Evolutionary conservation across 2,888 invertebrate species (phyloP).

Genomic region (Drosophila emarginata): DNA sequence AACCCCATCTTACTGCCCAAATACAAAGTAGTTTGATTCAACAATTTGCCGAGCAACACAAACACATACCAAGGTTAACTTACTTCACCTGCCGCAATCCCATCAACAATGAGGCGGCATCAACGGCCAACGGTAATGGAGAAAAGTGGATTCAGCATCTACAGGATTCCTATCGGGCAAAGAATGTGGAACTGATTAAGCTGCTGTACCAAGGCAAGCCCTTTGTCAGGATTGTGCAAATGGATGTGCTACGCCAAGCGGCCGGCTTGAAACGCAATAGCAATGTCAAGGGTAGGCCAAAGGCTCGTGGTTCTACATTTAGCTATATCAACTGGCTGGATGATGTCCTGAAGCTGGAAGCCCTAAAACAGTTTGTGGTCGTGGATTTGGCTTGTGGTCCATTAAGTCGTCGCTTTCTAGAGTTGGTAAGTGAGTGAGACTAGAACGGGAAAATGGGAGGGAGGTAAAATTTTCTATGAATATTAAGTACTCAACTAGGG

Average conservation of each 20-base stretch:
- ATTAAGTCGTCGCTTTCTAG: constrained; percentile 77
- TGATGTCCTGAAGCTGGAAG: constrained; percentile 70
- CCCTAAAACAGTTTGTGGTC: constrained; percentile 78
- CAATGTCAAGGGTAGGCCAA: constrained; percentile 27
- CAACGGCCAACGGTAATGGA: constrained; percentile 32
- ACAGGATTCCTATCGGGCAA: constrained; percentile 52
- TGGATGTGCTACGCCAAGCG: constrained; percentile 58
- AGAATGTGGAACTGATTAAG: constrained; percentile 66
- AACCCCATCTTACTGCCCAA: constrained; percentile 42
- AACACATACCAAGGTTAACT: constrained; percentile 79
- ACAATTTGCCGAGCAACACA: constrained; percentile 73
- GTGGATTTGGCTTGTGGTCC: constrained; percentile 80
- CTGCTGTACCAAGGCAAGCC: constrained; percentile 45
- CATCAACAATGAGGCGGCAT: not conserved
- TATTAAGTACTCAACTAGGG: constrained; percentile 50
- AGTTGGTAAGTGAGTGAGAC: constrained; percentile 74
- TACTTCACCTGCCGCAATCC: constrained; percentile 77
- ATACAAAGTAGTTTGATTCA: constrained; percentile 72
- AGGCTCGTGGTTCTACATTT: constrained; percentile 22
- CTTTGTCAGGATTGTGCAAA: constrained; percentile 64
- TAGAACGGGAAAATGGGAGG: not conserved
- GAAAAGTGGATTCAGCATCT: constrained; percentile 45
- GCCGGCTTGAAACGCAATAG: constrained; percentile 10
- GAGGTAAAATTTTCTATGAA: not conserved
- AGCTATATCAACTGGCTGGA: constrained; percentile 69